Evolutionary conservation across 2,113 vertebrate species (phyloP).

Genomic region (Laterallus jamaicensis): DNA sequence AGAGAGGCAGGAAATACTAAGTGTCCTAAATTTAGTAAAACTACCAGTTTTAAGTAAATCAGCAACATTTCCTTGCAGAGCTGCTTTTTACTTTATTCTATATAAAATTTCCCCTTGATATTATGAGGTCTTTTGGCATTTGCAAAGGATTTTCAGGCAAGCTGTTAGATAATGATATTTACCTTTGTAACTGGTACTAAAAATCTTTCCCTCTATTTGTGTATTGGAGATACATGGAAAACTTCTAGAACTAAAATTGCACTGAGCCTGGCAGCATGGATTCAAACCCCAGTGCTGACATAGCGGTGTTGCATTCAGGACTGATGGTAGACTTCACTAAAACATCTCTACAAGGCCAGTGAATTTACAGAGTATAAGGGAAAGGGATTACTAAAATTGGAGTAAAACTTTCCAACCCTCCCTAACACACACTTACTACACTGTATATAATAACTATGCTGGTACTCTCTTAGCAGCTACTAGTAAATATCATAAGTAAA

Average conservation of each 20-base stretch:
- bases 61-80: neutral
- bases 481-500: neutral
- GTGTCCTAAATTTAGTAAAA: neutral
- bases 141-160: neutral
- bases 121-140: neutral
- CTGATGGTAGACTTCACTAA: neutral
- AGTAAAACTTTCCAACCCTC: neutral
- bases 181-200: neutral
- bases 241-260: neutral
- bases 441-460: neutral
- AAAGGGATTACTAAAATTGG: neutral
- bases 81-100: neutral
- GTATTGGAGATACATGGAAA: neutral
- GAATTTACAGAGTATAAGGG: neutral
- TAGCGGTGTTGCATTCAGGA: neutral
- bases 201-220: neutral
- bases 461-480: neutral
- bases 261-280: neutral
- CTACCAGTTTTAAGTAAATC: neutral
- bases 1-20: neutral
- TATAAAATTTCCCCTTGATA: neutral
- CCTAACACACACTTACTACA: neutral
- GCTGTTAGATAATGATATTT: conserved; percentile 1
- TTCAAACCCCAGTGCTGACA: neutral
- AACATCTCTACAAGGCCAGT: neutral